Evolutionary conservation across 2,888 invertebrate genomes (phyloP).

Genomic region (Baccha elongata): DNA sequence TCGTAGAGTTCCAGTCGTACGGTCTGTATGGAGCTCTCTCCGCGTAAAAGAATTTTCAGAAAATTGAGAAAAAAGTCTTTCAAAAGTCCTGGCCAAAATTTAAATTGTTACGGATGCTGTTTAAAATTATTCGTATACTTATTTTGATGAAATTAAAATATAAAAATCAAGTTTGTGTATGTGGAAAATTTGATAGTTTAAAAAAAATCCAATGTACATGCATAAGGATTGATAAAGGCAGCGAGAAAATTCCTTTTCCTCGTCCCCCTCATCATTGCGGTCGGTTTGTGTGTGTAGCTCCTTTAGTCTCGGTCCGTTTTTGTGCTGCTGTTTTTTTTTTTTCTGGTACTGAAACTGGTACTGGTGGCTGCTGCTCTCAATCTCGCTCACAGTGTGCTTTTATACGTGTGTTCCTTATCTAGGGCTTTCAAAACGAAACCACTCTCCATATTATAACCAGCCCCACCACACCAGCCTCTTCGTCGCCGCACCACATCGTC

Average conservation of each 20-base stretch:
- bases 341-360: conserved; percentile 10
- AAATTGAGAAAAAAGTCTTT: conserved; percentile 65
- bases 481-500: conserved; percentile 5
- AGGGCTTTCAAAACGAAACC: conserved; percentile 67
- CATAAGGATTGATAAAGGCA: conserved; percentile 46
- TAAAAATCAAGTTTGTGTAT: neutral
- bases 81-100: neutral
- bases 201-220: conserved; percentile 39
- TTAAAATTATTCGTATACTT: conserved; percentile 3
- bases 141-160: neutral
- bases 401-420: conserved; percentile 69
- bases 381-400: conserved; percentile 64
- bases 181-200: neutral
- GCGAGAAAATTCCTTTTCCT: neutral
- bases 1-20: conserved; percentile 72
- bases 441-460: conserved; percentile 1
- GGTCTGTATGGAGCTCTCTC: conserved; percentile 73
- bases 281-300: conserved; percentile 54
- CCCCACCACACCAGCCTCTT: neutral
- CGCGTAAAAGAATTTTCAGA: conserved; percentile 70
- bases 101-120: conserved; percentile 7
- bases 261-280: conserved; percentile 6
- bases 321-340: conserved; percentile 11
- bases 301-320: conserved; percentile 40
- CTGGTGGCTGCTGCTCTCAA: conserved; percentile 57